Percentiles rank a stretch among this genome's conserved stretches.
These are phyloP conservation scores for Diadema setosum DNA, from an alignment of 35 echinoderm and acorn worm genomes.

Conservation along the genomic window DNA sequence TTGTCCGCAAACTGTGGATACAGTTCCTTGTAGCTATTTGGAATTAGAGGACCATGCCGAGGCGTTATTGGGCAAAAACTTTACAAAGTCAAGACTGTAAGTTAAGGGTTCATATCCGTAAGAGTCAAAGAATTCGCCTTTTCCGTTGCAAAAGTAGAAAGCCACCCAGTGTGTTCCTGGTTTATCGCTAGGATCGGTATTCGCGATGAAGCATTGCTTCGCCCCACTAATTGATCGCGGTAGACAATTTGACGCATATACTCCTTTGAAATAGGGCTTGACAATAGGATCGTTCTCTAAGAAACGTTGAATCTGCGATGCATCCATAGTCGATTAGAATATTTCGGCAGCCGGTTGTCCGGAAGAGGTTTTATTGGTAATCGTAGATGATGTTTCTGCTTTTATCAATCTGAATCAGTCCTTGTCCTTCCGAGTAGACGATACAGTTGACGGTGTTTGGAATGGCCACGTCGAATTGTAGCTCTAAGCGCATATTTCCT, in stretches of 20 bases:
- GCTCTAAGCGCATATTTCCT: slow-evolving; percentile 23
- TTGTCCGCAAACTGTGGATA: not conserved
- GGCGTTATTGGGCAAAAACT: not conserved
- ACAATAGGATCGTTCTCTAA: not conserved
- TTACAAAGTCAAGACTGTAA: not conserved
- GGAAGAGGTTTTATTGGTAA: not conserved
- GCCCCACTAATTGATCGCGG: not conserved
- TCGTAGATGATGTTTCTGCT: slow-evolving; percentile 9
- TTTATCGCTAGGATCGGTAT: slow-evolving; percentile 2
- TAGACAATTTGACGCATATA: not conserved
- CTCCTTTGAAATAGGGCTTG: not conserved
- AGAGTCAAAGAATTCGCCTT: slow-evolving; percentile 28
- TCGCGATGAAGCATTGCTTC: not conserved
- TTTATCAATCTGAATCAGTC: slow-evolving; percentile 16
- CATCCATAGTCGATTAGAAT: not conserved
- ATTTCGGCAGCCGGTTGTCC: not conserved
- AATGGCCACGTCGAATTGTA: not conserved
- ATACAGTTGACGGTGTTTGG: slow-evolving; percentile 18
- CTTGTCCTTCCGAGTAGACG: slow-evolving; percentile 5
- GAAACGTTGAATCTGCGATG: not conserved
- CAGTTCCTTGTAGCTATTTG: not conserved
- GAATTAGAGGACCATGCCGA: not conserved
- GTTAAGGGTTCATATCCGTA: not conserved
- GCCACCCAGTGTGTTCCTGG: slow-evolving; percentile 8
- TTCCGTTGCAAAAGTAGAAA: slow-evolving; percentile 13